Percentiles rank a stretch among this genome's conserved stretches.
phyloP scores from a whole-genome alignment of 2,113 vertebrate species.

The Chlamydotis undulata region DNA sequence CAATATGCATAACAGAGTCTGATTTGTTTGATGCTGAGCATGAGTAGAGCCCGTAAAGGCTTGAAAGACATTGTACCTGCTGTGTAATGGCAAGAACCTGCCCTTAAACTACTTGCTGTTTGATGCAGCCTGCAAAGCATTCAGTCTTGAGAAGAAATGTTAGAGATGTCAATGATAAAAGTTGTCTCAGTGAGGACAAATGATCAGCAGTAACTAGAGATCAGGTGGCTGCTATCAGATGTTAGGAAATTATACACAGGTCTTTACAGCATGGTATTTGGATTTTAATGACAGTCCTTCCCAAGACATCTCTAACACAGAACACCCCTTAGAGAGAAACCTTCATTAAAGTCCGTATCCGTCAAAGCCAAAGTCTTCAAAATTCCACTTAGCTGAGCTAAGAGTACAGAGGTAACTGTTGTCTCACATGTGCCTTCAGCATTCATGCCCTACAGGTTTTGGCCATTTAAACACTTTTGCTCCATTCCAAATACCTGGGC shows the following conservation, averaged over 20 bases:
- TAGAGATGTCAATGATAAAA: neutral
- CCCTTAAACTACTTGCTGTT: neutral
- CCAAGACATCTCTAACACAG: neutral
- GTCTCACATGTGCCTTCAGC: neutral
- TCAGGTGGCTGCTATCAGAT: neutral
- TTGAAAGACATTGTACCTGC: neutral
- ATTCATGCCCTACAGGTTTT: neutral
- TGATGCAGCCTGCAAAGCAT: neutral
- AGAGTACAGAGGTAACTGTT: neutral
- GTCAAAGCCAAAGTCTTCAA: neutral
- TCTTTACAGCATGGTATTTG: rapidly evolving
- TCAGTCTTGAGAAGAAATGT: neutral
- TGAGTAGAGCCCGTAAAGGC: neutral
- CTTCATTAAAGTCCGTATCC: neutral
- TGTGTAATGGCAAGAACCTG: neutral
- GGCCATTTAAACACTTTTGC: neutral
- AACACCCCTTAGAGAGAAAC: neutral
- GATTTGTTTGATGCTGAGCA: neutral
- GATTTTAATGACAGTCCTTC: neutral
- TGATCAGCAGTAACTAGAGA: neutral
- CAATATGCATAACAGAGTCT: neutral
- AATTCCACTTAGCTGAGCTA: neutral
- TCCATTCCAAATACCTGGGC: neutral
- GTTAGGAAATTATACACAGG: neutral
- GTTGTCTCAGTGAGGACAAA: neutral